A percentile compares a stretch with the other conserved stretches of the same genome.
These are phyloP conservation scores for Alfaro cultratus DNA, from an alignment of 2,797 vertebrate species.

Conservation along the genomic window DNA sequence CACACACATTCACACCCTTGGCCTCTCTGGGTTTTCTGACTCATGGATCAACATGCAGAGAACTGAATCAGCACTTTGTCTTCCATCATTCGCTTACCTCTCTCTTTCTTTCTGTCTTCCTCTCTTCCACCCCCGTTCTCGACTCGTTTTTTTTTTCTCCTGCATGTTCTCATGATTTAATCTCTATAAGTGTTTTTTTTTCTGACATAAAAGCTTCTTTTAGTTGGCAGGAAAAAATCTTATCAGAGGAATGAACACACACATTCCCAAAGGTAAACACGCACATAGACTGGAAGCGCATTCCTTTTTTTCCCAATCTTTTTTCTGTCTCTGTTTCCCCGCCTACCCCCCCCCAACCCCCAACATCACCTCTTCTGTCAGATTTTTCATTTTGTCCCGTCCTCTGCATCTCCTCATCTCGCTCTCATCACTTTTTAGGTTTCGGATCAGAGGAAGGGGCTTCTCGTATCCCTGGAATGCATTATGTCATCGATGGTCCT, in stretches of 20 bases:
- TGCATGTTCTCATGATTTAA: conserved; percentile 39
- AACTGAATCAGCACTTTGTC: conserved; percentile 63
- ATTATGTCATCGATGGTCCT: conserved; percentile 7
- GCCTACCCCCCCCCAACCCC: too few species aligned
- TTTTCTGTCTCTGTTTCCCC: background rate
- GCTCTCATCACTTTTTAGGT: background rate
- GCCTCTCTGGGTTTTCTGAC: conserved; percentile 57
- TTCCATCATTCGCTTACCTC: conserved; percentile 15
- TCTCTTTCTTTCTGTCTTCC: background rate
- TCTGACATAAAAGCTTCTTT: conserved; percentile 32
- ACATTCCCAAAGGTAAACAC: background rate
- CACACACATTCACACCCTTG: background rate
- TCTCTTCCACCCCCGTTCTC: background rate
- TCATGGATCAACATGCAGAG: conserved; percentile 64
- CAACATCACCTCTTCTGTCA: background rate
- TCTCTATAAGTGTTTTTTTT: conserved; percentile 12
- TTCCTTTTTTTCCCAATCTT: background rate
- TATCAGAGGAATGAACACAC: conserved; percentile 19
- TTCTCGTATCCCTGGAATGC: background rate
- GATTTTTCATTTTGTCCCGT: background rate
- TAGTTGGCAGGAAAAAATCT: conserved; percentile 35
- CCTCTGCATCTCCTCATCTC: background rate
- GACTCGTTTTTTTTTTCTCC: background rate
- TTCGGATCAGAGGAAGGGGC: background rate
- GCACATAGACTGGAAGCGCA: conserved; percentile 1